Conservation (phyloP, 2,113 vertebrate species). For the Cheilinus undulatus region DNA sequence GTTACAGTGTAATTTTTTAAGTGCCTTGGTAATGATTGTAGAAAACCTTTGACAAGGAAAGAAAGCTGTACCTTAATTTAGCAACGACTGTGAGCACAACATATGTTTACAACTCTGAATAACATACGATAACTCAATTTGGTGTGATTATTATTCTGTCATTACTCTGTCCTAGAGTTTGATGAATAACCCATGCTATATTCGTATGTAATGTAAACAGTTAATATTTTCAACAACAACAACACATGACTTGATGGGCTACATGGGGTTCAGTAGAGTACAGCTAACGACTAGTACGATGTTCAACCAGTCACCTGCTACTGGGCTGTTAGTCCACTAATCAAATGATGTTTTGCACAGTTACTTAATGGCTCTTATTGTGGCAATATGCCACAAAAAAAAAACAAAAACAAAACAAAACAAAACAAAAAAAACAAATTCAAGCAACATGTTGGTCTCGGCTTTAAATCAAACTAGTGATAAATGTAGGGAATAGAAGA, state of each 20-base stretch:
- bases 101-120: conserved; percentile 45
- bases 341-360: too few species aligned
- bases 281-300: too few species aligned
- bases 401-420: too few species aligned
- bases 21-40: conserved; percentile 62
- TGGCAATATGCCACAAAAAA: too few species aligned
- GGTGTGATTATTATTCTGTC: conserved; percentile 38
- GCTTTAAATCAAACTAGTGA: too few species aligned
- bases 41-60: conserved; percentile 63
- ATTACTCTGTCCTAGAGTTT: conserved; percentile 2
- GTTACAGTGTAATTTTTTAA: conserved; percentile 77
- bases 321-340: too few species aligned
- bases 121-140: conserved; percentile 52
- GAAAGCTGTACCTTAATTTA: conserved; percentile 50
- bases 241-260: neutral
- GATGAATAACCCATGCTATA: neutral
- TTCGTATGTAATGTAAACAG: conserved; percentile 15
- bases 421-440: too few species aligned
- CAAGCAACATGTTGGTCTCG: too few species aligned
- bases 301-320: too few species aligned
- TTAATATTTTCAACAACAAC: neutral
- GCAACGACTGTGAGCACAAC: conserved; percentile 12
- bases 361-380: too few species aligned
- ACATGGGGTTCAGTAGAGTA: too few species aligned
- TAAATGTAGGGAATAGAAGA: too few species aligned